These are phyloP conservation scores for Nesometra sesokonis DNA, from an alignment of 35 echinoderm and acorn worm species.

Conservation along the genomic window DNA sequence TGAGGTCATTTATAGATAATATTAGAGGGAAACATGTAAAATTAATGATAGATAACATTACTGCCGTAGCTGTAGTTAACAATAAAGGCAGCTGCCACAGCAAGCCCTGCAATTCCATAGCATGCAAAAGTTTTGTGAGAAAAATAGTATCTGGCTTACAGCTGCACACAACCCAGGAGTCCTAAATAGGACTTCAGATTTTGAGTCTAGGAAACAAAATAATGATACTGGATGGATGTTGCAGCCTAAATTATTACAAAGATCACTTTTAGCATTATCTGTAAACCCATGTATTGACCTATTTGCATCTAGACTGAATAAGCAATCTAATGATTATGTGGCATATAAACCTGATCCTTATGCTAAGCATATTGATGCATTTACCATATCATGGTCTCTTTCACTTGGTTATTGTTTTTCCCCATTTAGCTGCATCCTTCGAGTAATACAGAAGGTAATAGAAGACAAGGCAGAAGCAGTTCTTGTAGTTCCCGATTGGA, in stretches of 20 bases:
- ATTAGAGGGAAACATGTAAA: not conserved
- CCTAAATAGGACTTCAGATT: not conserved
- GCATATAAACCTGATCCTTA: conserved; percentile 19
- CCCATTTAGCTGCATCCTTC: conserved; percentile 14
- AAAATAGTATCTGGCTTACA: not conserved
- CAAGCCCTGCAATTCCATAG: not conserved
- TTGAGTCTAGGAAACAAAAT: not conserved
- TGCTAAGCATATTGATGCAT: conserved; percentile 22
- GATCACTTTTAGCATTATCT: not conserved
- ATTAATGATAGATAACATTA: not conserved
- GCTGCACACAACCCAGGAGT: not conserved
- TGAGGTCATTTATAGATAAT: not conserved
- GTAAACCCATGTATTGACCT: conserved; percentile 3
- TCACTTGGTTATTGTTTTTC: conserved; percentile 12
- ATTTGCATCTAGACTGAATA: conserved; percentile 36
- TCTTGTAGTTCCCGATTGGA: not conserved
- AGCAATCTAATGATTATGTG: conserved; percentile 9
- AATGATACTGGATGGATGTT: not conserved
- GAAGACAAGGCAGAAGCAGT: conserved; percentile 11
- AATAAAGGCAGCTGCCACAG: not conserved
- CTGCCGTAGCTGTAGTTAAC: not conserved
- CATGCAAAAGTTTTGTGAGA: not conserved
- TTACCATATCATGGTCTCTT: conserved; percentile 10
- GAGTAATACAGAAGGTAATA: not conserved
- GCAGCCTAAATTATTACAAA: not conserved